These are phyloP conservation scores for Drosophila prosaltans DNA, from an alignment of 1,140 invertebrate species.

Conservation along the genomic window DNA sequence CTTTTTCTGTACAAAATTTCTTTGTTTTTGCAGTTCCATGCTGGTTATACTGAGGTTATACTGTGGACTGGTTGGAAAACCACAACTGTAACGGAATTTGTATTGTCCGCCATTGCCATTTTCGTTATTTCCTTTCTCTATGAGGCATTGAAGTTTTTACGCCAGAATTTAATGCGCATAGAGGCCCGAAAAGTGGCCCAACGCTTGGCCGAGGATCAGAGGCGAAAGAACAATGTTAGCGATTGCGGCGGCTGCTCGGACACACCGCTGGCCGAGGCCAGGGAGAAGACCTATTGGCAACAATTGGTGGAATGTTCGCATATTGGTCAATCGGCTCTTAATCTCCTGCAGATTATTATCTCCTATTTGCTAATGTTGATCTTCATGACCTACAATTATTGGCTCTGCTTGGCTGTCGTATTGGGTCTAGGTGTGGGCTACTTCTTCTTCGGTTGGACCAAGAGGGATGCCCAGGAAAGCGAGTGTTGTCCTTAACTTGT, in stretches of 20 bases:
- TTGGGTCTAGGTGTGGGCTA: slow-evolving; percentile 94
- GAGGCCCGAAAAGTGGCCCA: slow-evolving; percentile 52
- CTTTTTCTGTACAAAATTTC: not conserved
- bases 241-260: slow-evolving; percentile 54
- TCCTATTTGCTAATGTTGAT: slow-evolving; percentile 98
- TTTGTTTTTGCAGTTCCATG: slow-evolving; percentile 87
- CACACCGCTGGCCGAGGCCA: slow-evolving; percentile 48
- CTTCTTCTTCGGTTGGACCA: slow-evolving; percentile 94
- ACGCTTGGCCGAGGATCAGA: slow-evolving; percentile 51
- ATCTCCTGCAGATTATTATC: slow-evolving; percentile 93
- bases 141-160: slow-evolving; percentile 72
- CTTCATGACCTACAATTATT: slow-evolving; percentile 99
- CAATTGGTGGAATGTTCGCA: slow-evolving; percentile 84
- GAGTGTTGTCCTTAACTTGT: slow-evolving; percentile 57
- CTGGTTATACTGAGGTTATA: slow-evolving; percentile 88
- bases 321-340: slow-evolving; percentile 92
- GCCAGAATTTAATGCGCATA: slow-evolving; percentile 54
- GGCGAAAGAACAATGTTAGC: slow-evolving; percentile 29
- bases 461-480: slow-evolving; percentile 61
- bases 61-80: slow-evolving; percentile 90
- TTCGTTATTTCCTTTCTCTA: slow-evolving; percentile 70
- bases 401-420: slow-evolving; percentile 94
- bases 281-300: slow-evolving; percentile 55
- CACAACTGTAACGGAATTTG: slow-evolving; percentile 67
- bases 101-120: slow-evolving; percentile 64